A percentile compares a stretch with the other conserved stretches of the same genome.
phyloP scores from a whole-genome alignment of 2,797 vertebrate species.

The Hoplostethus mediterraneus region DNA sequence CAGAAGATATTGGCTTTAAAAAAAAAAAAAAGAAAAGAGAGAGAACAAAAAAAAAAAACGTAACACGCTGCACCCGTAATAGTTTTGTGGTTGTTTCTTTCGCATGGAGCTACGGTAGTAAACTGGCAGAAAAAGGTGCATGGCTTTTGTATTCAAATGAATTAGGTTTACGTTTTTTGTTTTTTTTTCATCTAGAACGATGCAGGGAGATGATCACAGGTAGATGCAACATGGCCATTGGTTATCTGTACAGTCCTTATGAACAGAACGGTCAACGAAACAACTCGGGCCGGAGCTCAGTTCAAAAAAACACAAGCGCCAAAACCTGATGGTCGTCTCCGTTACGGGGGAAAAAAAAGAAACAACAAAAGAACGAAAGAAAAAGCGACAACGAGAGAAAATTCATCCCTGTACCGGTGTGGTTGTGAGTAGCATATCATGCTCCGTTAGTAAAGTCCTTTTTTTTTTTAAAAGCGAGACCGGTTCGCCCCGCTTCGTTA shows the following conservation, averaged over 20 bases:
- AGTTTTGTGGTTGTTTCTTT: slow-evolving; percentile 42
- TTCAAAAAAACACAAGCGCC: slow-evolving; percentile 9
- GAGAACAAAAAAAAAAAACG: background rate
- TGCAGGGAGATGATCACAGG: slow-evolving; percentile 17
- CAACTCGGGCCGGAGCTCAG: slow-evolving; percentile 31
- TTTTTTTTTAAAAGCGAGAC: slow-evolving; percentile 26
- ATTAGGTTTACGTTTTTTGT: slow-evolving; percentile 13
- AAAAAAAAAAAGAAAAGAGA: background rate
- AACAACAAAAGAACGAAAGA: slow-evolving; percentile 17
- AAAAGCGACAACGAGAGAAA: background rate
- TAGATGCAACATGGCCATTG: slow-evolving; percentile 34
- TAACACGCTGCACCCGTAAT: slow-evolving; percentile 74
- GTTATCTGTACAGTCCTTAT: slow-evolving; percentile 28
- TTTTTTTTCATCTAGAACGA: slow-evolving; percentile 36
- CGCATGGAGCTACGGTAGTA: slow-evolving; percentile 76
- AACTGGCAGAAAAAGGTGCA: slow-evolving; percentile 75
- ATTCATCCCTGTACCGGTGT: slow-evolving; percentile 60
- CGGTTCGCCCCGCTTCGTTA: slow-evolving; percentile 34
- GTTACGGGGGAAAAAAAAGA: slow-evolving; percentile 39
- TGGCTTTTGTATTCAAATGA: slow-evolving; percentile 79
- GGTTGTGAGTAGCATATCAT: slow-evolving; percentile 65
- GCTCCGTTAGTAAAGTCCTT: slow-evolving; percentile 78
- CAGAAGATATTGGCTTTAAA: slow-evolving; percentile 39
- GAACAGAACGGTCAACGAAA: slow-evolving; percentile 26
- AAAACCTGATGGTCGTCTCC: slow-evolving; percentile 36